Evolutionary conservation across 1,140 invertebrate genomes (phyloP), one percentile per base, ranked within the genome.

Genomic region (Drosophila melanica): DNA sequence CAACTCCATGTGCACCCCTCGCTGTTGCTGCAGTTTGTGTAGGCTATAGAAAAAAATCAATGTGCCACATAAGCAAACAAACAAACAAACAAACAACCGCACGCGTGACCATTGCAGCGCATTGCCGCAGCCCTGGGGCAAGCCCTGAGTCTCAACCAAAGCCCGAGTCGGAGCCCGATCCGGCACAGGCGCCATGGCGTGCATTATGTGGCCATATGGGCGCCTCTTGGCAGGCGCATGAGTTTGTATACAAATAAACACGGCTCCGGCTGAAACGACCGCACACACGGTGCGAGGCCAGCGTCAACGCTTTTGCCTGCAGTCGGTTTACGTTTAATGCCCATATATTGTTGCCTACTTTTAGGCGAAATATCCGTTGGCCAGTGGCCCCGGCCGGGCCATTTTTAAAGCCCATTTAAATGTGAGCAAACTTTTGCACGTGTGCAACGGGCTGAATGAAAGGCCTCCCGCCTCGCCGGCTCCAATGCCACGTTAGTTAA

Each of bases 291-390:
- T 23, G 20, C 18, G 45, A 64, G 67, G 27, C 68, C 37, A 33
- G 44, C 37, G 54, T 54, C 69, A 44, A 59, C 53, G 47, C 54
- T 65, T 27, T 41, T 69, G 76, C 76, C 80, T 77, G 84, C 82
- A 89, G 79, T 89, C 77, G 84, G 79, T 77, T 89, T 90, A 77
- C 84, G 84, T 89, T 89, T 89, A 89, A 89, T 89, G 80, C 80
- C 74, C 79, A 89, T 84, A 86, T 86, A 81, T 84, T 85, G 84
- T 89, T 89, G 84, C 84, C 84, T 89, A 89, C 84, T 89, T 89
- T 89, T 81, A 76, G 74, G 73, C 77, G 59, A 62, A 85, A 66
- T 73, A 44, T 37, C 50, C 39, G 14, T 30, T 27, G 35, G 12
- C 39, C 58, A 62, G 42, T 42, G n/a, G 20, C 27, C 41, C 16